Base-by-base conservation (phyloP, 2,888 invertebrate genomes). In the Tenthredo distinguenda region DNA sequence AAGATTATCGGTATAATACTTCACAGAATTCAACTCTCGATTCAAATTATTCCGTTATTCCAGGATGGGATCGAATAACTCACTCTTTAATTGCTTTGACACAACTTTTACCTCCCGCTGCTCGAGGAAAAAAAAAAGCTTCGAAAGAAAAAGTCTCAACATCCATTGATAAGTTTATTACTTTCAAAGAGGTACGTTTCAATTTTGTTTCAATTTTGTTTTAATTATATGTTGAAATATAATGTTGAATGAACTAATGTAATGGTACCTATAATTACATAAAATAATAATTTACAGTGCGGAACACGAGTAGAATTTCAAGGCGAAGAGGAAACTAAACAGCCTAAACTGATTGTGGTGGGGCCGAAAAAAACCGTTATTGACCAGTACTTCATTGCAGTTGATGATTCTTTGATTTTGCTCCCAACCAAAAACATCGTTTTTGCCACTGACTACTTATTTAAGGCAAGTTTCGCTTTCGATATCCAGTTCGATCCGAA, bases 391-490 rank as follows among this genome's bases (percentile, higher is more conserved):
- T 77, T 50, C 21, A 84, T 86, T 15, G 77, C 62, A 77, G 21
- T 86, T 37, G 86, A 86, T 55, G 40, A 40, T 3, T n/a, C 12
- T 21, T 84, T 37, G 26, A 84, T 86, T 15, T 76, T 77, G 34
- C 50, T 84, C 31, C 34, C 31, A 77, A 47, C 68, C 31, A 86
- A 50, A 40, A 21, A 77, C 18, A 77, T 86, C 6, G 18, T 84
- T 15, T 43, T 34, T 62, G 86, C 84, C 55, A 86, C 65, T 9
- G 79, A 84, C 26, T 6, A 15, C 2, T 21, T 84, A 5, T 86
- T 86, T 34, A 77, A 84, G 65, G 84, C 86, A 71, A 82, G 83
- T 21, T 84, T 76, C 43, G 84, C 43, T n/a, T 86, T 84, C 34
- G 43, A 84, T 68, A 31, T 40, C 6, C 15, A 58, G 21, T 84